Evolutionary conservation across 2,888 invertebrate species (phyloP).

Genomic region (Eretmocerus hayati): DNA sequence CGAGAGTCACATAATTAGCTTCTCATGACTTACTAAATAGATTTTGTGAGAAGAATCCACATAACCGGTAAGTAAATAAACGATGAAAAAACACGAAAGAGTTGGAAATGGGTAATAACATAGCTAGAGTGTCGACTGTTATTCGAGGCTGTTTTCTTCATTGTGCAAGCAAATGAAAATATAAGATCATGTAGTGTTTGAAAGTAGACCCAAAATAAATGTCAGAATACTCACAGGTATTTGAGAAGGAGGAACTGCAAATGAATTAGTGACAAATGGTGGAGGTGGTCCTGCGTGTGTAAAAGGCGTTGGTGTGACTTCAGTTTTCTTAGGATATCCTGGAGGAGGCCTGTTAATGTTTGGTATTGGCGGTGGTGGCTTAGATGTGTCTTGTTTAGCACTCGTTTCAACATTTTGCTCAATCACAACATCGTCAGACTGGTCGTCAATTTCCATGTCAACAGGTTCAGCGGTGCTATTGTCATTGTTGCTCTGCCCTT

Average conservation of each 20-base stretch:
- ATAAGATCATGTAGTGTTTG: too few relatives aligned
- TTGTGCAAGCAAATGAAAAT: too few relatives aligned
- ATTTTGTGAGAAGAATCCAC: not conserved
- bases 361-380: constrained; percentile 19
- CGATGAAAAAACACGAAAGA: not conserved
- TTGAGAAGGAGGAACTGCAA: constrained; percentile 29
- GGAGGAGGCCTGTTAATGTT: constrained; percentile 20
- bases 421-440: constrained; percentile 39
- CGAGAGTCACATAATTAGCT: too few relatives aligned
- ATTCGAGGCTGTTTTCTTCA: too few relatives aligned
- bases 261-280: constrained; percentile 35
- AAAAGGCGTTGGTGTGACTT: constrained; percentile 30
- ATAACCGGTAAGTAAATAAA: not conserved
- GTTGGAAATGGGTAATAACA: too few relatives aligned
- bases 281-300: constrained; percentile 34
- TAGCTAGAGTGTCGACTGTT: too few relatives aligned
- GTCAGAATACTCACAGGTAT: too few relatives aligned
- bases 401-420: constrained; percentile 28
- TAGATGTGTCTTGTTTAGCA: constrained; percentile 19
- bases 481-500: not conserved
- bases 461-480: constrained; percentile 26
- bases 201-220: too few relatives aligned
- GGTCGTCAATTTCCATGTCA: constrained; percentile 45
- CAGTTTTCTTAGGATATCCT: constrained; percentile 16
- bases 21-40: not conserved